Base-by-base conservation (phyloP, 2,113 vertebrate genomes). In the Podarcis raffonei region DNA sequence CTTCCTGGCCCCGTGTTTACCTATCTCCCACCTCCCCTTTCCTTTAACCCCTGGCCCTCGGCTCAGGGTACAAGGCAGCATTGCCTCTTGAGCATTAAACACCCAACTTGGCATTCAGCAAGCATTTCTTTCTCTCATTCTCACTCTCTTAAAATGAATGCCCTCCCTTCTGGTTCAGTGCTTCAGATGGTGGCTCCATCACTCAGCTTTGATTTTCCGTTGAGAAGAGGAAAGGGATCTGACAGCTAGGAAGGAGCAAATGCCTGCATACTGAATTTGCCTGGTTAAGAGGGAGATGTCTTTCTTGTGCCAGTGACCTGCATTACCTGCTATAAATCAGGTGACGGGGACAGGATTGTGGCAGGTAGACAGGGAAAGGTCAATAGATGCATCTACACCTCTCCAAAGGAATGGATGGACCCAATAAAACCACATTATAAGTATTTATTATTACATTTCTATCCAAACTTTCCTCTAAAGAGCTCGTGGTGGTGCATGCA, bases 21-120 rank as follows among this genome's bases (percentile, higher is more conserved):
- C 0, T 23, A 18, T 62, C 68, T 87, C 84, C 83, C 79, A 81
- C 62, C 20, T 80, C 32, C 37, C 35, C 13, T 84, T 2, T 79
- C 18, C 76, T 57, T 22, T 81, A 79, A 71, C 87, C 78, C 30
- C 0, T 37, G 88, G n/a, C 20, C 66, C 83, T 27, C 12, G 32
- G 87, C 72, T 66, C 68, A 42, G 78, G n/a, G 20, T 0, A 0
- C 32, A 68, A 59, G 74, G 0, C 39, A 86, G n/a, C 5, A 1
- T 0, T 0, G 0, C 82, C 72, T 66, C 57, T 62, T 2, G 53
- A 59, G 27, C 4, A 0, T 0, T 1, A 37, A 62, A 79, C 68
- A 77, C 27, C 87, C 83, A 30, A 88, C 75, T 48, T 80, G 72
- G 78, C 53, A 66, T 83, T 83, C 89, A 57, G 74, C 66, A 37